These are phyloP conservation scores for Dermochelys coriacea DNA, from an alignment of 2,797 vertebrate genomes.

Conservation along the genomic window DNA sequence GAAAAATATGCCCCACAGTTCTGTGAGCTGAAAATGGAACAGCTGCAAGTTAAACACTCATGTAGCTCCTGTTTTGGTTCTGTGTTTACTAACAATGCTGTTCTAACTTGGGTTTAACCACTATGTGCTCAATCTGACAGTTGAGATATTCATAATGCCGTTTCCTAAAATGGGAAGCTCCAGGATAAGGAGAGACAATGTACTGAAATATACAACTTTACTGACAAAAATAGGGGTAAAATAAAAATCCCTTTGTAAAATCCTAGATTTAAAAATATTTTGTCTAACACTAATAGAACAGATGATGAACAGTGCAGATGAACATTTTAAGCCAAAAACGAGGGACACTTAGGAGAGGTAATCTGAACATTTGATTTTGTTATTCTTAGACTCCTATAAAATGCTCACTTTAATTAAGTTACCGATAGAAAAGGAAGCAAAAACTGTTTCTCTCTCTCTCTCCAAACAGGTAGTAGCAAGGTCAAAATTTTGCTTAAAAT, in stretches of 20 bases:
- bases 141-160: slow-evolving; percentile 53
- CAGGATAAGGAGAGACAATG: slow-evolving; percentile 74
- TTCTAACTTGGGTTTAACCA: slow-evolving; percentile 56
- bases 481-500: background rate
- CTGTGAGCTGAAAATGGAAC: slow-evolving; percentile 75
- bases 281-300: slow-evolving; percentile 55
- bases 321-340: slow-evolving; percentile 11
- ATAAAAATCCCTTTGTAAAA: slow-evolving; percentile 72
- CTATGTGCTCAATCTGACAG: slow-evolving; percentile 38
- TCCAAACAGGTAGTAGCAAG: background rate
- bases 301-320: background rate
- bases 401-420: background rate
- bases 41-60: slow-evolving; percentile 65
- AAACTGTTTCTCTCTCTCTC: background rate
- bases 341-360: background rate
- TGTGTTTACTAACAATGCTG: slow-evolving; percentile 38
- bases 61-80: slow-evolving; percentile 45
- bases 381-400: slow-evolving; percentile 36
- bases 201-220: slow-evolving; percentile 67
- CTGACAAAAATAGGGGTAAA: slow-evolving; percentile 54
- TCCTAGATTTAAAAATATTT: slow-evolving; percentile 53
- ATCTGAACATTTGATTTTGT: background rate
- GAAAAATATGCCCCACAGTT: slow-evolving; percentile 79
- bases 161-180: slow-evolving; percentile 70
- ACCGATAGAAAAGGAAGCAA: background rate